Percentiles rank a stretch among this genome's conserved stretches.
phyloP scores from a whole-genome alignment of 64 coral and sea anemone species.

The Porites lutea region DNA sequence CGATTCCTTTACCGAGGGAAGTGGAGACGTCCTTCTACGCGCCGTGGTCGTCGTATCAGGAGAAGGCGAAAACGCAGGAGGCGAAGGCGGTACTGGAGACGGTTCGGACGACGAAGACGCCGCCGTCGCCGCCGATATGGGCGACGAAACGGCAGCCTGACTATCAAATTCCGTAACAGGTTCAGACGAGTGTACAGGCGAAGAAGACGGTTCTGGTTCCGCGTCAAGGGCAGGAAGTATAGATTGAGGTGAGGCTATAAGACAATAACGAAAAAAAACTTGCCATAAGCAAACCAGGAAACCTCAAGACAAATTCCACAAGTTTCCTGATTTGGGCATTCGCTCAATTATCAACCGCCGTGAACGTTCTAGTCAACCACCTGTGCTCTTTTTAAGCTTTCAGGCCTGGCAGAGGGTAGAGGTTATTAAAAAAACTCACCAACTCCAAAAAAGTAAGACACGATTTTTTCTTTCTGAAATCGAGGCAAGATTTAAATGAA shows the following conservation, averaged over 20 bases:
- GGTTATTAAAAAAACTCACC: too few species aligned
- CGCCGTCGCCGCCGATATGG: background rate
- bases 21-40: constrained; percentile 23
- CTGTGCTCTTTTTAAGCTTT: too few species aligned
- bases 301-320: too few species aligned
- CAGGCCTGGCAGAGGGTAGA: too few species aligned
- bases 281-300: too few species aligned
- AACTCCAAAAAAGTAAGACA: too few species aligned
- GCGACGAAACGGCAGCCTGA: background rate
- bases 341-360: too few species aligned
- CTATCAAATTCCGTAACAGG: background rate
- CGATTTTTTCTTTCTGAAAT: too few species aligned
- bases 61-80: constrained; percentile 17
- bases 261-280: too few species aligned
- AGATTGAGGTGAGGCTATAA: background rate
- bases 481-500: too few species aligned
- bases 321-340: too few species aligned
- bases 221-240: background rate
- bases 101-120: background rate
- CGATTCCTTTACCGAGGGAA: background rate
- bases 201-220: background rate
- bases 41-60: constrained; percentile 11
- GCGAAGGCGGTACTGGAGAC: background rate
- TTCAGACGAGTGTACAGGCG: background rate
- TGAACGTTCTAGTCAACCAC: too few species aligned